These are phyloP conservation scores for Argynnis bischoffii DNA, from an alignment of 2,888 invertebrate species.

Conservation along the genomic window DNA sequence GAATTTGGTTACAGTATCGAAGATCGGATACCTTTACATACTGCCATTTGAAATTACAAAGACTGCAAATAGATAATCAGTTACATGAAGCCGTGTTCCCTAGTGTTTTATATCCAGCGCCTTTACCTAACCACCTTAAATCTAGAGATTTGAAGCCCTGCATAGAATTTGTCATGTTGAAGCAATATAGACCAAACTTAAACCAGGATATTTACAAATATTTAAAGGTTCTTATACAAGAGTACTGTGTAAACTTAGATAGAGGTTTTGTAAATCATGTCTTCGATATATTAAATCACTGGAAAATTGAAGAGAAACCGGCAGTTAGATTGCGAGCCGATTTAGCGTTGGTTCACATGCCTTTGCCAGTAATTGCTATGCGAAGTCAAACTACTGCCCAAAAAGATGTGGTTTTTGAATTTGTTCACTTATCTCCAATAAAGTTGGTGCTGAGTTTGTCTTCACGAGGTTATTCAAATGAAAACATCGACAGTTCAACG, in stretches of 20 bases:
- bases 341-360: constrained; percentile 82
- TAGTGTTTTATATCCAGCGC: constrained; percentile 84
- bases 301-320: constrained; percentile 82
- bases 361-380: constrained; percentile 74
- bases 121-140: constrained; percentile 72
- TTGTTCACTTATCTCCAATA: constrained; percentile 82
- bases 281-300: constrained; percentile 83
- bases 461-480: constrained; percentile 68
- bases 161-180: constrained; percentile 81
- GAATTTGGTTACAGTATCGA: constrained; percentile 87
- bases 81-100: constrained; percentile 87
- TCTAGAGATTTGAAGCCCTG: constrained; percentile 78
- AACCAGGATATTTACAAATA: constrained; percentile 84
- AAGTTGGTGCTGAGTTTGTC: constrained; percentile 84
- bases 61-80: constrained; percentile 89
- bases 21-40: constrained; percentile 86
- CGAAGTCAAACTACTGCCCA: constrained; percentile 65
- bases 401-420: constrained; percentile 78
- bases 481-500: constrained; percentile 58
- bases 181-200: constrained; percentile 72
- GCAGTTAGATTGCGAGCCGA: constrained; percentile 81
- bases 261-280: constrained; percentile 85
- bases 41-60: constrained; percentile 86
- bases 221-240: constrained; percentile 84
- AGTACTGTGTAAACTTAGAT: constrained; percentile 87